Conservation (phyloP, 2,113 vertebrate genomes). For the Bos taurus region DNA sequence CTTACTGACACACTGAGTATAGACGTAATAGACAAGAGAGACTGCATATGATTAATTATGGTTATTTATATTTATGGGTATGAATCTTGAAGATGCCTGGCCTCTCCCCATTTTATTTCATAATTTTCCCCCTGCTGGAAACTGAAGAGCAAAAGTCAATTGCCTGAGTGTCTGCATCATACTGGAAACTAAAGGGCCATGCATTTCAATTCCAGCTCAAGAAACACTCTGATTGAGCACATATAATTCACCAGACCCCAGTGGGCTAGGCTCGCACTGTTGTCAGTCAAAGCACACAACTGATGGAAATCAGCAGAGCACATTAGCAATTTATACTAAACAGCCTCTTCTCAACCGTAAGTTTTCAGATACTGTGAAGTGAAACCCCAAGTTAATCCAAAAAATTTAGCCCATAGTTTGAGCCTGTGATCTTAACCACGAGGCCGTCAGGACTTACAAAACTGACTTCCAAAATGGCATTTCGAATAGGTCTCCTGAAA, state of each 20-base stretch:
- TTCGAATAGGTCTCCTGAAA: slow-evolving; percentile 35
- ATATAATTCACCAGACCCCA: slow-evolving; percentile 62
- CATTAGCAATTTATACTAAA: slow-evolving; percentile 53
- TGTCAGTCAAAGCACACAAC: slow-evolving; percentile 63
- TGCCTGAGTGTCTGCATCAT: slow-evolving; percentile 32
- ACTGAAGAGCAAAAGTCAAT: slow-evolving; percentile 62
- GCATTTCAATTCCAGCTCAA: slow-evolving; percentile 58
- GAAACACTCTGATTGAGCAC: slow-evolving; percentile 42
- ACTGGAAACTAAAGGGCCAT: slow-evolving; percentile 43
- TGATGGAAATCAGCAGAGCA: slow-evolving; percentile 44
- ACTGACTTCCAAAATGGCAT: slow-evolving; percentile 34
- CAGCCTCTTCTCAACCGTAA: slow-evolving; percentile 33
- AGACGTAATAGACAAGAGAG: slow-evolving; percentile 38
- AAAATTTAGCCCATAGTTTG: neutral
- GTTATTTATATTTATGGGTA: slow-evolving; percentile 61
- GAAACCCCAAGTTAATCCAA: slow-evolving; percentile 40
- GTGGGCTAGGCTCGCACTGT: neutral
- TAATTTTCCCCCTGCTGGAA: slow-evolving; percentile 54
- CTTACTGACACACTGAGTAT: neutral
- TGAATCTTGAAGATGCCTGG: slow-evolving; percentile 43
- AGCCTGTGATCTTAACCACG: neutral
- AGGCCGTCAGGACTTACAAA: neutral
- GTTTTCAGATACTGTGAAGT: slow-evolving; percentile 4
- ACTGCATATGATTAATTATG: slow-evolving; percentile 50
- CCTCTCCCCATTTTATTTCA: slow-evolving; percentile 54